Percentiles rank a stretch among this genome's conserved stretches.
Conservation (phyloP, 2,888 invertebrate genomes). For the Chymomyza fuscimana region DNA sequence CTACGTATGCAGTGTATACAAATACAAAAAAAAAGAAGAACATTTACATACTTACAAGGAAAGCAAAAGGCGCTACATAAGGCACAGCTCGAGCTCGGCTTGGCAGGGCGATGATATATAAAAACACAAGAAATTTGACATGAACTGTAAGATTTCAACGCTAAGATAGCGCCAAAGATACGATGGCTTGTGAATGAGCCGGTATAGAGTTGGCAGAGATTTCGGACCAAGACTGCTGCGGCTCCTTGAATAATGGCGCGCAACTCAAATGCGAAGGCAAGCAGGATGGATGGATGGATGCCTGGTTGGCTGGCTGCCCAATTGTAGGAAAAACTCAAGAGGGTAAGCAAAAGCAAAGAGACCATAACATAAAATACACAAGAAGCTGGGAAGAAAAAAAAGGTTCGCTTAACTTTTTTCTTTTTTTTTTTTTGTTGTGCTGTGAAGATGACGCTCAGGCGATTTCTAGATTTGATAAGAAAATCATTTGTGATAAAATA, state of each 20-base stretch:
- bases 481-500: constrained; percentile 76
- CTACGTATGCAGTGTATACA: too few species aligned
- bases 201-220: constrained; percentile 9
- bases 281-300: constrained; percentile 27
- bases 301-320: constrained; percentile 46
- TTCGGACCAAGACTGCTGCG: constrained; percentile 22
- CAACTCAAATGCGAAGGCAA: constrained; percentile 50
- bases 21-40: constrained; percentile 5
- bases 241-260: constrained; percentile 72
- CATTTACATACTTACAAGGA: constrained; percentile 75
- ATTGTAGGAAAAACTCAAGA: constrained; percentile 73
- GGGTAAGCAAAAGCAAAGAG: constrained; percentile 29
- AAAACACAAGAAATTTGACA: constrained; percentile 75
- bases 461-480: constrained; percentile 74
- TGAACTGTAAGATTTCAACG: constrained; percentile 73
- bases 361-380: constrained; percentile 57
- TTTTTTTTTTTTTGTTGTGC: constrained; percentile 31
- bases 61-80: constrained; percentile 35
- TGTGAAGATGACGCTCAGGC: constrained; percentile 50
- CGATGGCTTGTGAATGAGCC: constrained; percentile 63
- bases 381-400: constrained; percentile 40
- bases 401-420: constrained; percentile 40
- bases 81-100: background rate
- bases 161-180: constrained; percentile 72
- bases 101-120: constrained; percentile 68